Percentiles rank a stretch among this genome's conserved stretches.
Conservation (phyloP, 2,797 vertebrate genomes). For the Remorina albescens region DNA sequence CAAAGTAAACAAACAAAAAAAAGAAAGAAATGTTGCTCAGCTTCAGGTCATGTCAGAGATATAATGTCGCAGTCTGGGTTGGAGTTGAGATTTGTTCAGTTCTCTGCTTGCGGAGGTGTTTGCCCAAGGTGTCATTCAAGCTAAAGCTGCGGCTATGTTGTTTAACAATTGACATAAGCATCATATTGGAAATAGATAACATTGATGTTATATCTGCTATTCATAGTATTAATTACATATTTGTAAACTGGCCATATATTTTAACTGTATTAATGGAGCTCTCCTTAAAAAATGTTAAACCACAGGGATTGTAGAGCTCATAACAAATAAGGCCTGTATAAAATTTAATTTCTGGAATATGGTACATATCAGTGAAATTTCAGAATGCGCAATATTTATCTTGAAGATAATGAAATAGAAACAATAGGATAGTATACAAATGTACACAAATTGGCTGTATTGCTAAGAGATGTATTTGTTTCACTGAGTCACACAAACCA, state of each 20-base stretch:
- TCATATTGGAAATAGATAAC: neutral
- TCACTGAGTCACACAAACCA: neutral
- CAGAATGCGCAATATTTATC: neutral
- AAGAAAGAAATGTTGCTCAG: too few species aligned
- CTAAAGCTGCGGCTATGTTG: too few species aligned
- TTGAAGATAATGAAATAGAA: neutral
- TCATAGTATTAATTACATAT: neutral
- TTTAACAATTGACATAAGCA: neutral
- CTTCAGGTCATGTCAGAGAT: too few species aligned
- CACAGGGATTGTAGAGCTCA: neutral
- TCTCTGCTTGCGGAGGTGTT: too few species aligned
- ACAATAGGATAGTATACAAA: neutral
- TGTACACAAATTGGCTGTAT: neutral
- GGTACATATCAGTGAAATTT: neutral
- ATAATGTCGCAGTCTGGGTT: too few species aligned
- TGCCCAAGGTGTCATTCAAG: too few species aligned
- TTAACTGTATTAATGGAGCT: neutral
- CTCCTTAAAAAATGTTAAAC: neutral
- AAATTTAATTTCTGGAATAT: neutral
- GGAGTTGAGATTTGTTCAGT: too few species aligned
- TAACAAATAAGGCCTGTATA: neutral
- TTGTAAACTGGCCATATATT: neutral
- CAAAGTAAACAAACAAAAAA: neutral
- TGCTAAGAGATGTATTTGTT: neutral
- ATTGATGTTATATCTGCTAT: neutral